Base-by-base conservation (phyloP, 2,113 vertebrate species). In the Prionailurus bengalensis region DNA sequence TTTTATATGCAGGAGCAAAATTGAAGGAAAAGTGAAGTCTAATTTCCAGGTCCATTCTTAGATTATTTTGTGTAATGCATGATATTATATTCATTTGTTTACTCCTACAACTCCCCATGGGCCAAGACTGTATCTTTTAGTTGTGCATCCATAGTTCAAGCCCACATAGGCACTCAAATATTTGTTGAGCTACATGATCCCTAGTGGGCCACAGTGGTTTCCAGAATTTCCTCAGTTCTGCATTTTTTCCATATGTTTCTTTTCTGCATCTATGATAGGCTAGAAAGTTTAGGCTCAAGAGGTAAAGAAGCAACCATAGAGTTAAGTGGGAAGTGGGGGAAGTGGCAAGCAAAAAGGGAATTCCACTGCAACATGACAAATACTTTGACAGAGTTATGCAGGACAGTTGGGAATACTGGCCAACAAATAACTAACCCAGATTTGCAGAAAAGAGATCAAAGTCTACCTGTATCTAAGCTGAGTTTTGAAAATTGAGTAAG, bases 191-290 rank as follows among this genome's bases (percentile, higher is more conserved):
- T 78, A 81, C 45, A 21, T 76, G 29, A 55, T 96, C 89, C 11
- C 33, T 94, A 55, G 42, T 74, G 65, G 65, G 55, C n/a, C 33
- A 45, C 65, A 63, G 0, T 85, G 48, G 71, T 97, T 95, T 68
- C 86, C 51, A 76, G n/a, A 89, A 81, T 92, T 78, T 96, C 29
- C n/a, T 95, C 21, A 25, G 19, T 92, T 94, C 80, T 96, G 21
- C n/a, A 48, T 51, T 66, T 81, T 74, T 94, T 76, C 48, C 68
- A 92, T 36, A 95, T 48, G 29, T 91, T 8, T 73, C 53, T 92
- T 93, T 91, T 71, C 13, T 96, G 61, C 13, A 39, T 84, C 70
- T 95, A 0, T 25, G 39, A 4, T 51, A 70, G 65, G 14, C 25
- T 91, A 36, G 68, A 70, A 73, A 94, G 21, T 65, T 91, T 58